Base-by-base conservation (phyloP, 2,113 vertebrate genomes). In the Nothobranchius furzeri region DNA sequence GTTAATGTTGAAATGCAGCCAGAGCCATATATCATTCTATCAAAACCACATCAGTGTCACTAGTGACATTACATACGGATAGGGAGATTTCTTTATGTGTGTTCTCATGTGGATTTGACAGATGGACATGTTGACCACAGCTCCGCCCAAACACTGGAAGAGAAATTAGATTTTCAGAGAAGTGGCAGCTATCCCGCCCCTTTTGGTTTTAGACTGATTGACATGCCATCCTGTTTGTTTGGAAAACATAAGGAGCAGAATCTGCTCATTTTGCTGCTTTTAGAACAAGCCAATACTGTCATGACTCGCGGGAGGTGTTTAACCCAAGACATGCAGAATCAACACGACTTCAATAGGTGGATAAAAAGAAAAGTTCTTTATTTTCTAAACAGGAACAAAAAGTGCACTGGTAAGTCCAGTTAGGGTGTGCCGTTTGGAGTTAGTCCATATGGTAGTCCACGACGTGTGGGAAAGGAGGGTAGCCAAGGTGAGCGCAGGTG, bases 1-100 rank as follows among this genome's bases (percentile, higher is more conserved):
- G 25, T 68, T 85, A 86, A 72, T 73, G 75, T 60, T 65, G 40
- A 77, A 80, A 73, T 64, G 15, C 62, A 81, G 84, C 45, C 59
- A 35, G 25, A 36, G 46, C 24, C 60, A 76, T 72, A 56, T 42
- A 76, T 78, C 75, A 77, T 76, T 70, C 60, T 60, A 70, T 83
- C 73, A 68, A 72, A 78, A 76, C 57, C 42, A 46, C 30, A 82
- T 73, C 57, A 36, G 40, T 59, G 53, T 70, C 47, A 47, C 0
- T 15, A 7, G 36, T 68, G 53, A 50, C 40, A 59, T 47, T 65
- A 60, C 48, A 58, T 58, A 52, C 10, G 25, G 72, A 24, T n/a
- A 25, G 10, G 12, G 42, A 7, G 6, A 2, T 52, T 49, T 13
- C 6, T 3, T 56, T 66, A 36, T 67, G 30, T 58, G 25, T 52